Evolutionary conservation across 2,888 invertebrate species (phyloP).

Genomic region (Lysandra coridon): DNA sequence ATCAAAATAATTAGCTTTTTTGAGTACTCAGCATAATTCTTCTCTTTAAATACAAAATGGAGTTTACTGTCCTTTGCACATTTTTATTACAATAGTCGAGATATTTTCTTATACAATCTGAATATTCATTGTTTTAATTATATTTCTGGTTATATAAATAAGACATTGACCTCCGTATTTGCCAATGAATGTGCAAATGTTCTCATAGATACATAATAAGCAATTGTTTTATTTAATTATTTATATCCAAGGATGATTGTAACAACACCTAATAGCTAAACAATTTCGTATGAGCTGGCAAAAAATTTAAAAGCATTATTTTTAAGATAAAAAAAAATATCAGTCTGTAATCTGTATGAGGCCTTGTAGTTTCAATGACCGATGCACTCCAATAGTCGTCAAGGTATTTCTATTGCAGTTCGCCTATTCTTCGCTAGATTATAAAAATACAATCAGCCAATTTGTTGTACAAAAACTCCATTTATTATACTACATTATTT

Average conservation of each 20-base stretch:
- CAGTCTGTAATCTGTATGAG: neutral
- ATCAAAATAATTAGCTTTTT: constrained; percentile 35
- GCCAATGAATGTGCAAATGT: neutral
- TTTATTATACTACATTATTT: neutral
- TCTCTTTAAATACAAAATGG: too few relatives aligned
- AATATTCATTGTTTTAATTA: neutral
- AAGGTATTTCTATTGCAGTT: constrained; percentile 22
- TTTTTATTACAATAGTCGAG: neutral
- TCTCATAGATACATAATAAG: neutral
- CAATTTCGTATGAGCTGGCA: too few relatives aligned
- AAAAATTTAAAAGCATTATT: too few relatives aligned
- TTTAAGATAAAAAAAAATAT: neutral
- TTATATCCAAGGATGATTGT: neutral
- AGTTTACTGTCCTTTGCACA: too few relatives aligned
- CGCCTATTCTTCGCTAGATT: neutral
- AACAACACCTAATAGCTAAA: neutral
- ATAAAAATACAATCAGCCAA: neutral
- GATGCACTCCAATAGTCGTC: constrained; percentile 19
- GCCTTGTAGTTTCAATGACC: neutral
- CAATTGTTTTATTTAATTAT: neutral
- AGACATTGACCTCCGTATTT: neutral
- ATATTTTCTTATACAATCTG: neutral
- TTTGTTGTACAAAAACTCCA: constrained; percentile 9
- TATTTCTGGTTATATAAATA: neutral
- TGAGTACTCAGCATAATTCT: too few relatives aligned